These are phyloP conservation scores for Porites lobata DNA, from an alignment of 92 coral and sea anemone species.

Conservation along the genomic window DNA sequence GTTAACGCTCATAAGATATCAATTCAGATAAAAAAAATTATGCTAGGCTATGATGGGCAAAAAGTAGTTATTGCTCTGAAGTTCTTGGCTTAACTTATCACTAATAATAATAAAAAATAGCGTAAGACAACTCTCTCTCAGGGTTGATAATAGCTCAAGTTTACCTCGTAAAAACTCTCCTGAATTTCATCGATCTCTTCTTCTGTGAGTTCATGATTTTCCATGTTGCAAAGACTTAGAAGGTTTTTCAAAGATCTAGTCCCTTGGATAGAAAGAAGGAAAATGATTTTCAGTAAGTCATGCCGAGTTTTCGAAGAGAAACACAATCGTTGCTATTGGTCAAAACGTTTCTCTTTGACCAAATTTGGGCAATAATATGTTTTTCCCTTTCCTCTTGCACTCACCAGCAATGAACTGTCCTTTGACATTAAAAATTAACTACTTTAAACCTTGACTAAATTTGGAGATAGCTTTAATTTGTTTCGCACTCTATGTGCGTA, in stretches of 20 bases:
- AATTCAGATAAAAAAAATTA: background rate
- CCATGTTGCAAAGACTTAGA: slow-evolving; percentile 31
- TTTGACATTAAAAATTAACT: slow-evolving; percentile 48
- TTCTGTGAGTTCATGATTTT: slow-evolving; percentile 32
- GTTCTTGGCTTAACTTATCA: background rate
- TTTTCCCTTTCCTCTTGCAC: no score
- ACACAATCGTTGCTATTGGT: background rate
- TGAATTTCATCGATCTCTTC: slow-evolving; percentile 46
- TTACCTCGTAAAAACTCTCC: slow-evolving; percentile 56
- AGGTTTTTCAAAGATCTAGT: background rate
- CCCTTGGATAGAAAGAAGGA: background rate
- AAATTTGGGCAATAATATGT: slow-evolving; percentile 22
- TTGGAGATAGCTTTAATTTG: slow-evolving; percentile 20
- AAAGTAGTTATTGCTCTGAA: background rate
- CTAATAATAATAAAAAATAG: background rate
- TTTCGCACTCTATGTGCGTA: background rate
- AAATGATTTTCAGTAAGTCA: slow-evolving; percentile 25
- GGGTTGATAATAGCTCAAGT: background rate
- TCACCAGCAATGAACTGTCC: background rate
- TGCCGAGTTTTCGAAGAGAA: slow-evolving; percentile 1
- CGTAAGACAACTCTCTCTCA: background rate
- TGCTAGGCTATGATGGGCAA: background rate
- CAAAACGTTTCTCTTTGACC: slow-evolving; percentile 4
- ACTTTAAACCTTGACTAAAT: slow-evolving; percentile 12
- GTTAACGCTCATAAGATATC: background rate